Conservation (phyloP, 2,888 invertebrate genomes). For the Diabrotica balteata region DNA sequence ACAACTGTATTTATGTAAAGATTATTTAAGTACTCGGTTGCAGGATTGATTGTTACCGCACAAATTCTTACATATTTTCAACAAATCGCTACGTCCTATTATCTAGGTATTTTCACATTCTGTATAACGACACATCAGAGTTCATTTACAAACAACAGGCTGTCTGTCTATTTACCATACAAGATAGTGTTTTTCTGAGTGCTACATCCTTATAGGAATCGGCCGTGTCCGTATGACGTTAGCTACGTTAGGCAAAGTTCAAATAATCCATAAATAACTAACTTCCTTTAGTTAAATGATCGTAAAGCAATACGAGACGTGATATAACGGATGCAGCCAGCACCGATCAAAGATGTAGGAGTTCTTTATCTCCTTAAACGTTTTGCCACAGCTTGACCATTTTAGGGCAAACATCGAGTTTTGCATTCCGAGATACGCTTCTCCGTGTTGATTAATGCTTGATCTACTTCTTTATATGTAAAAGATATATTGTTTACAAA, state of each 20-base stretch:
- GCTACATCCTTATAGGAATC: constrained; percentile 36
- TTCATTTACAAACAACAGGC: constrained; percentile 39
- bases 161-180: constrained; percentile 38
- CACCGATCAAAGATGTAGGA: constrained; percentile 43
- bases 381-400: constrained; percentile 30
- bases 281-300: constrained; percentile 42
- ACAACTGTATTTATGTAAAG: no score
- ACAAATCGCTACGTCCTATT: constrained; percentile 14
- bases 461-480: constrained; percentile 34
- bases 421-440: constrained; percentile 32
- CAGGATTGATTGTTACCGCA: no score
- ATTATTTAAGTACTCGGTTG: no score
- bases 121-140: constrained; percentile 23
- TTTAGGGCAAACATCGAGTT: constrained; percentile 36
- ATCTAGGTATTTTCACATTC: constrained; percentile 16
- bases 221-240: constrained; percentile 26
- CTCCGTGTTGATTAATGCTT: constrained; percentile 33
- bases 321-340: constrained; percentile 38
- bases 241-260: constrained; percentile 44
- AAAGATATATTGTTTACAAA: constrained; percentile 33
- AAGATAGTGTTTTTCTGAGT: constrained; percentile 39
- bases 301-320: constrained; percentile 22
- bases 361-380: constrained; percentile 44
- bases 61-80: no score
- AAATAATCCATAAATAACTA: constrained; percentile 48